phyloP scores from a whole-genome alignment of 2,888 invertebrate genomes.

The Tiliacea citrago region DNA sequence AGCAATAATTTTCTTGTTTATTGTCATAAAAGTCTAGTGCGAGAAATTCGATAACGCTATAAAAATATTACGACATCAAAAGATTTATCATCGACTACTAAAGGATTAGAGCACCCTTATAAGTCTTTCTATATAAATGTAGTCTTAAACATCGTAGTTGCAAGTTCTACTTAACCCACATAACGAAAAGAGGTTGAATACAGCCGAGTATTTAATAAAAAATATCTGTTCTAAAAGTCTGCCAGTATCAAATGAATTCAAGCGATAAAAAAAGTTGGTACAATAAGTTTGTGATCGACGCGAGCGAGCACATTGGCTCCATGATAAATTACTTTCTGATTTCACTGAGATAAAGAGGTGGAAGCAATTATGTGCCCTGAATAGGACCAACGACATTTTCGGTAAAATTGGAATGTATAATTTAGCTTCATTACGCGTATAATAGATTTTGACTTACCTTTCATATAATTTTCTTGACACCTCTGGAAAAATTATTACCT shows the following conservation, averaged over 20 bases:
- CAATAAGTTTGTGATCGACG: conserved; percentile 56
- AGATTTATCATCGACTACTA: background rate
- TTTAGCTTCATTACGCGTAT: conserved; percentile 43
- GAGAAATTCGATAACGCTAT: background rate
- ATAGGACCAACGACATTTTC: conserved; percentile 40
- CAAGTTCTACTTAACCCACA: conserved; percentile 14
- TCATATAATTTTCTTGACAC: conserved; percentile 37
- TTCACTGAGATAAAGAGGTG: conserved; percentile 70
- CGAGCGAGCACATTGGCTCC: conserved; percentile 58
- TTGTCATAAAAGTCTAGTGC: background rate
- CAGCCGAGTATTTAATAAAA: conserved; percentile 17
- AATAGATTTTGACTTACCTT: conserved; percentile 42
- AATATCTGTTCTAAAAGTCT: conserved; percentile 22
- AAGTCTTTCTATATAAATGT: background rate
- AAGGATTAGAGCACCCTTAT: background rate
- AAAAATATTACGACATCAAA: background rate
- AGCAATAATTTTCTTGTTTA: background rate
- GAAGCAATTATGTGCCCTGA: conserved; percentile 65
- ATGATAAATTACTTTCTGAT: conserved; percentile 77
- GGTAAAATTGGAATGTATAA: conserved; percentile 50
- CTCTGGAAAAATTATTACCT: conserved; percentile 28
- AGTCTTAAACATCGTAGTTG: conserved; percentile 22
- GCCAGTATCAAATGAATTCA: conserved; percentile 37
- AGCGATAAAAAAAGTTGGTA: conserved; percentile 52
- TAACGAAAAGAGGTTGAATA: conserved; percentile 12